Evolutionary conservation across 2,888 invertebrate species (phyloP).

Genomic region (Coelinius sp.): DNA sequence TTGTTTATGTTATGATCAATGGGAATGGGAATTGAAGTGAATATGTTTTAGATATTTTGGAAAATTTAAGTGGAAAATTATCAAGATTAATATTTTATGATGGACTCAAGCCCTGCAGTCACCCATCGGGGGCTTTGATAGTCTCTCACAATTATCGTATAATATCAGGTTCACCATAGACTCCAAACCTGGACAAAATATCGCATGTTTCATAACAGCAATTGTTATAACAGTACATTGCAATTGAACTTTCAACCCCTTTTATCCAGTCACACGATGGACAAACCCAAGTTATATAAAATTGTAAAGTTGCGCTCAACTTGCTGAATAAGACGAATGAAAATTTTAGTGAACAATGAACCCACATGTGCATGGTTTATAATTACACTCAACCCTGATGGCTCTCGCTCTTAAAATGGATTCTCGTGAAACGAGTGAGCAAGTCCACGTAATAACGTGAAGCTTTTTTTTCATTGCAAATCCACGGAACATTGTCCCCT

Average conservation of each 20-base stretch:
- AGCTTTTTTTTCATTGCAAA: conserved; percentile 1
- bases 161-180: conserved; percentile 4
- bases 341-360: conserved; percentile 47
- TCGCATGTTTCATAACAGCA: conserved; percentile 11
- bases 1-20: neutral
- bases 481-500: neutral
- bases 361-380: conserved; percentile 33
- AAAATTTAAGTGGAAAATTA: neutral
- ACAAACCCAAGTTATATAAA: neutral
- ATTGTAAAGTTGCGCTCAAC: conserved; percentile 3
- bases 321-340: conserved; percentile 32
- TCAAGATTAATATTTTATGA: neutral
- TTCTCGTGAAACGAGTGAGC: neutral
- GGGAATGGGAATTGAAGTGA: neutral
- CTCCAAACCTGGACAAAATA: neutral
- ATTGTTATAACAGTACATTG: conserved; percentile 4
- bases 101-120: neutral
- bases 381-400: conserved; percentile 32
- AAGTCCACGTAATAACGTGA: conserved; percentile 6
- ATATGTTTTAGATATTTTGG: neutral
- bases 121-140: neutral
- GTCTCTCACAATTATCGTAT: neutral
- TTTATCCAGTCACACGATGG: conserved; percentile 19
- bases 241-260: conserved; percentile 31
- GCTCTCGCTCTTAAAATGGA: conserved; percentile 14